Evolutionary conservation across 2,113 vertebrate species (phyloP).

Genomic region (Scopus umbretta): DNA sequence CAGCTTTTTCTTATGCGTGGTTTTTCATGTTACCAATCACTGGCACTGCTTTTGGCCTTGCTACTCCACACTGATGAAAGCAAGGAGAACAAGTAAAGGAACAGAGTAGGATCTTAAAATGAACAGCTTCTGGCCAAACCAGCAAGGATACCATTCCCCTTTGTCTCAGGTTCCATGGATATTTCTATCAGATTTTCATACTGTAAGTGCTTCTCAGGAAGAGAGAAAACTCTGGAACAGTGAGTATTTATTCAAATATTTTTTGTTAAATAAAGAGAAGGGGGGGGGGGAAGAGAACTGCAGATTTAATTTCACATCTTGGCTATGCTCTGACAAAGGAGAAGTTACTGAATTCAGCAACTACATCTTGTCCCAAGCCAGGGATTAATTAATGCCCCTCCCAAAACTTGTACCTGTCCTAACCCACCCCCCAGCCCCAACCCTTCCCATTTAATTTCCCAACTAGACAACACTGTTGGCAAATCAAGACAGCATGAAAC

Average conservation of each 20-base stretch:
- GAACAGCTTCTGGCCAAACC: conserved; percentile 31
- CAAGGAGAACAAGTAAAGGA: conserved; percentile 6
- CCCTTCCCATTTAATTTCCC: conserved; percentile 47
- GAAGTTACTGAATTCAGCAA: conserved; percentile 56
- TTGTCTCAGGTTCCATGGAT: conserved; percentile 13
- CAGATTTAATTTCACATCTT: conserved; percentile 74
- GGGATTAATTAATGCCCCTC: conserved; percentile 67
- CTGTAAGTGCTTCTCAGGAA: conserved; percentile 21
- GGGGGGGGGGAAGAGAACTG: conserved; percentile 28
- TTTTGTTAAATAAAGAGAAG: conserved; percentile 63
- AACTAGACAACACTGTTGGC: conserved; percentile 66
- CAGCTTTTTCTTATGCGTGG: neutral
- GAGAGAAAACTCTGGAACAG: conserved; percentile 61
- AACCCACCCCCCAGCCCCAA: neutral
- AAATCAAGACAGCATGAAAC: conserved; percentile 66
- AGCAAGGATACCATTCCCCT: conserved; percentile 46
- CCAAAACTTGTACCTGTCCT: conserved; percentile 11
- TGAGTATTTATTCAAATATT: conserved; percentile 64
- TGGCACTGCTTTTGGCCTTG: conserved; percentile 19
- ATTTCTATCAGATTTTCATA: neutral
- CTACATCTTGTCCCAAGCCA: conserved; percentile 62
- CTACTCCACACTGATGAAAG: conserved; percentile 30
- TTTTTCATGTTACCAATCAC: neutral
- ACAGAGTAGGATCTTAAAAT: conserved; percentile 18
- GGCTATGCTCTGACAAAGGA: conserved; percentile 70